A percentile compares a stretch with the other conserved stretches of the same genome.
Evolutionary conservation across 92 coral and sea anemone species (phyloP).

Genomic region (Porites lobata): DNA sequence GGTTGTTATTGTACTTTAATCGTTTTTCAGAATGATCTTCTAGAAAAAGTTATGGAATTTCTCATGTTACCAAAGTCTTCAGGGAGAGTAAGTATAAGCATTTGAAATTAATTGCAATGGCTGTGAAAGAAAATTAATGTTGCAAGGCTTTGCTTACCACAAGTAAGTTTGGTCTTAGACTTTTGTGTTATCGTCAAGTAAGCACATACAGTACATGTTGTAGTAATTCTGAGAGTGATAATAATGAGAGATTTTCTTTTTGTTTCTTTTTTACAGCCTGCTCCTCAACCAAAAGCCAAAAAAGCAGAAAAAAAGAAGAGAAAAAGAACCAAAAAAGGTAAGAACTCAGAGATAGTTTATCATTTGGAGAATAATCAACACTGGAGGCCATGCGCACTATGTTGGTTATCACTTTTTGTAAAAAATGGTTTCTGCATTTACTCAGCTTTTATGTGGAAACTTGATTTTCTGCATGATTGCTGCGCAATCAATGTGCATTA

Average conservation of each 20-base stretch:
- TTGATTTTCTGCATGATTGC: no score
- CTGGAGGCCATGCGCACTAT: no score
- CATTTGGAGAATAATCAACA: no score
- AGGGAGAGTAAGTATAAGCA: conserved; percentile 74
- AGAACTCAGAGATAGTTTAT: background rate
- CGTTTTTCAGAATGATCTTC: conserved; percentile 74
- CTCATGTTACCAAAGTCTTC: conserved; percentile 91
- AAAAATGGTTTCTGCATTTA: no score
- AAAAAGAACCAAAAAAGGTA: conserved; percentile 36
- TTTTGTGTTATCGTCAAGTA: background rate
- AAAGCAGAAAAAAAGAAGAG: conserved; percentile 36
- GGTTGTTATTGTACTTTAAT: background rate
- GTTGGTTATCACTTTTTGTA: no score
- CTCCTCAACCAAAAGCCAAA: conserved; percentile 36
- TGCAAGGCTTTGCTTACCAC: no score
- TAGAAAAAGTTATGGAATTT: conserved; percentile 84
- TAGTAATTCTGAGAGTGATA: background rate
- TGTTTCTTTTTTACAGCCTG: background rate
- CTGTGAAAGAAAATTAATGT: no score
- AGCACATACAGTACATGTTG: no score
- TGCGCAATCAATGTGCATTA: no score
- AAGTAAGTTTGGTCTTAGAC: background rate
- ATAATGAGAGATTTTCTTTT: no score
- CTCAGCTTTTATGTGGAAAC: no score
- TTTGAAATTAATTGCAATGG: background rate